These are phyloP conservation scores for Aeoliscus strigatus DNA, from an alignment of 2,797 vertebrate genomes.

Conservation along the genomic window DNA sequence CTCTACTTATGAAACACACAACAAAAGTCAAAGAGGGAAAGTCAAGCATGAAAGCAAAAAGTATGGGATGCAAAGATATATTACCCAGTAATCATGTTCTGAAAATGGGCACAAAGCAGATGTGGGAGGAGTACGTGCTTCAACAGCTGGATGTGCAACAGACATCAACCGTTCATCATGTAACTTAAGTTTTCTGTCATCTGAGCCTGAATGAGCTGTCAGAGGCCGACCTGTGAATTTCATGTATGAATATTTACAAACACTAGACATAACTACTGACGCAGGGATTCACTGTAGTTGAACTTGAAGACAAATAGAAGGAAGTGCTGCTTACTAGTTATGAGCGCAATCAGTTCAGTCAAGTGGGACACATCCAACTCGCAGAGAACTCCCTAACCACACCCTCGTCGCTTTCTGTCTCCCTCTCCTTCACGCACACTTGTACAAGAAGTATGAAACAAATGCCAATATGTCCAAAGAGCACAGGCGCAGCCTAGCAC, in stretches of 20 bases:
- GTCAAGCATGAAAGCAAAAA: constrained; percentile 17
- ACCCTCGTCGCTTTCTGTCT: constrained; percentile 58
- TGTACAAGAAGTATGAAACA: constrained; percentile 43
- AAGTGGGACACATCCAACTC: constrained; percentile 63
- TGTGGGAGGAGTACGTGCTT: neutral
- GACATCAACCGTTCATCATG: constrained; percentile 3
- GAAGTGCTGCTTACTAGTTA: constrained; percentile 39
- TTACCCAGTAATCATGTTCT: constrained; percentile 24
- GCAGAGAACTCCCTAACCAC: constrained; percentile 63
- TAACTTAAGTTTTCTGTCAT: neutral
- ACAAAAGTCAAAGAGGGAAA: constrained; percentile 10
- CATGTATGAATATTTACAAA: neutral
- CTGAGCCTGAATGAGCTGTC: constrained; percentile 3
- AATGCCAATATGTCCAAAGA: constrained; percentile 55
- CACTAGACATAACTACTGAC: constrained; percentile 10
- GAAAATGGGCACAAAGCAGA: constrained; percentile 13
- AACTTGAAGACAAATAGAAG: constrained; percentile 19
- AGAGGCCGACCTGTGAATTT: no score
- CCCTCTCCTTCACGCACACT: constrained; percentile 10
- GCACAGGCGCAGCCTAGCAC: constrained; percentile 34
- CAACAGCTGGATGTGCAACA: constrained; percentile 16
- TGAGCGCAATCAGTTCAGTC: constrained; percentile 49
- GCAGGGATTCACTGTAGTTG: constrained; percentile 2
- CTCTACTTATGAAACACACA: constrained; percentile 10
- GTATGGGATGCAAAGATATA: constrained; percentile 11